phyloP scores from a whole-genome alignment of 1,140 invertebrate genomes.

The Formica selysi region DNA sequence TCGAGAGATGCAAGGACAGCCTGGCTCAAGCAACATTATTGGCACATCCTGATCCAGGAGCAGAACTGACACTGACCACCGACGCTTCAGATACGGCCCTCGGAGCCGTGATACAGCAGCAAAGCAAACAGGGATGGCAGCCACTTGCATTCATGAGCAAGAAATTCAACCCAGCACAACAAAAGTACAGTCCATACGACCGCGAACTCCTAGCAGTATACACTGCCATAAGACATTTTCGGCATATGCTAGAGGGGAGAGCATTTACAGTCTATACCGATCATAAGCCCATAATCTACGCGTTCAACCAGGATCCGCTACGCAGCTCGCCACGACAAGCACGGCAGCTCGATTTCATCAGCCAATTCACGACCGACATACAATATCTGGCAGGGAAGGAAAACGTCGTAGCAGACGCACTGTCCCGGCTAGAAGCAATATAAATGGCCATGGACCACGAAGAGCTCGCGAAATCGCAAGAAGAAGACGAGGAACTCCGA shows the following conservation, averaged over 20 bases:
- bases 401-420: background rate
- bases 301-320: fast-evolving
- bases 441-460: background rate
- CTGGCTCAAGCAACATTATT: too few relatives aligned
- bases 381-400: fast-evolving
- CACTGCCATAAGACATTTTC: fast-evolving
- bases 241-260: background rate
- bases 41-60: too few relatives aligned
- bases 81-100: too few relatives aligned
- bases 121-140: too few relatives aligned
- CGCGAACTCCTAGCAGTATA: background rate
- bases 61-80: too few relatives aligned
- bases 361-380: background rate
- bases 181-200: background rate
- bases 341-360: background rate
- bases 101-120: too few relatives aligned
- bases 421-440: background rate
- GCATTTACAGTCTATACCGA: background rate
- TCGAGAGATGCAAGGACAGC: too few relatives aligned
- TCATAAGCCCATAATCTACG: background rate
- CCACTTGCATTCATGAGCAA: too few relatives aligned
- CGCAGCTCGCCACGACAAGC: background rate
- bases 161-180: too few relatives aligned
- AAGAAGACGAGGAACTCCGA: background rate
- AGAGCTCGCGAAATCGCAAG: background rate